These are phyloP conservation scores for Dichetophora obliterata DNA, from an alignment of 2,888 invertebrate species.

Conservation along the genomic window DNA sequence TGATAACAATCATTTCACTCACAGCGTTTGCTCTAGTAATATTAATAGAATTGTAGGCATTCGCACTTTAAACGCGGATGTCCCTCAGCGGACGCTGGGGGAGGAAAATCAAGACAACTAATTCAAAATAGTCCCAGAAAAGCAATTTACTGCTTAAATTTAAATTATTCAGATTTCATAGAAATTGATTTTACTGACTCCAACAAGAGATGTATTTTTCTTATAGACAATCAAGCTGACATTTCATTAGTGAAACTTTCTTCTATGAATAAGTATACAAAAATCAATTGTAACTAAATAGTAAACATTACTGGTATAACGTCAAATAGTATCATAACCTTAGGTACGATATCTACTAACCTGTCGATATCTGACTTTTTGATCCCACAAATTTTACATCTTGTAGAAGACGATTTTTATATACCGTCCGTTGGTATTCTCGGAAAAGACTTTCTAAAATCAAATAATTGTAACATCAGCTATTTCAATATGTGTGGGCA, in stretches of 20 bases:
- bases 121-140: too few relatives aligned
- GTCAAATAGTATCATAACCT: slow-evolving; percentile 19
- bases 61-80: slow-evolving; percentile 33
- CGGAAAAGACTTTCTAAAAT: slow-evolving; percentile 35
- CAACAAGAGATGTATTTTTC: too few relatives aligned
- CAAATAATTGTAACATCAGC: slow-evolving; percentile 18
- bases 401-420: slow-evolving; percentile 26
- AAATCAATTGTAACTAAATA: slow-evolving; percentile 12
- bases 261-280: not conserved
- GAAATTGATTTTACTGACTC: not conserved
- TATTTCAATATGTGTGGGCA: slow-evolving; percentile 16
- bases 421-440: slow-evolving; percentile 29
- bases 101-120: slow-evolving; percentile 3
- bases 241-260: slow-evolving; percentile 30
- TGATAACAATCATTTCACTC: not conserved
- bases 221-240: not conserved
- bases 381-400: slow-evolving; percentile 29
- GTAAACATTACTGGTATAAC: slow-evolving; percentile 37
- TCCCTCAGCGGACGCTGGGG: slow-evolving; percentile 38
- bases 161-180: slow-evolving; percentile 6
- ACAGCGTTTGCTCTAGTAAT: not conserved
- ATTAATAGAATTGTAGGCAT: not conserved
- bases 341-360: slow-evolving; percentile 24
- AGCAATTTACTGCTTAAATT: too few relatives aligned
- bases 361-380: slow-evolving; percentile 7